Conservation (phyloP, 2,888 invertebrate species). For the Ptilodon capucinus region DNA sequence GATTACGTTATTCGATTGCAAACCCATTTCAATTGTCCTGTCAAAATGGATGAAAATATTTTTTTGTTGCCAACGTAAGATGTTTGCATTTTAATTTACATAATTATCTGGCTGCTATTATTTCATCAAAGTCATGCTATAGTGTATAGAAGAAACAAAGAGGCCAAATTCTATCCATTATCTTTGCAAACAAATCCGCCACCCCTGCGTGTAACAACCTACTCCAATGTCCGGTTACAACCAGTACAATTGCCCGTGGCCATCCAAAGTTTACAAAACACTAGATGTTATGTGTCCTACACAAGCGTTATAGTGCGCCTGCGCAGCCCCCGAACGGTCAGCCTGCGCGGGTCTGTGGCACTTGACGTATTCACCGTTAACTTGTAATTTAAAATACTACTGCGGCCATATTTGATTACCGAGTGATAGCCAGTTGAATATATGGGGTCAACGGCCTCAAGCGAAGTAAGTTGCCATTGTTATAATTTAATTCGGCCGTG, state of each 20-base stretch:
- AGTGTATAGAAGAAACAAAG: too few relatives aligned
- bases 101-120: too few relatives aligned
- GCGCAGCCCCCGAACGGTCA: slow-evolving; percentile 32
- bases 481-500: too few relatives aligned
- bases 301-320: slow-evolving; percentile 33
- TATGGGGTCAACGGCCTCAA: slow-evolving; percentile 62
- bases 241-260: slow-evolving; percentile 35
- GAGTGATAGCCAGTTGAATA: slow-evolving; percentile 37
- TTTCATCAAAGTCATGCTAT: too few relatives aligned
- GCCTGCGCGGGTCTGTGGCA: slow-evolving; percentile 16
- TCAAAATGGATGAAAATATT: too few relatives aligned
- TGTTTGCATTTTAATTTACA: too few relatives aligned
- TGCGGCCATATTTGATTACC: neutral
- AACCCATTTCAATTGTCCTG: too few relatives aligned
- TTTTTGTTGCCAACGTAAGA: too few relatives aligned
- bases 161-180: neutral
- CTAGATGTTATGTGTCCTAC: slow-evolving; percentile 36
- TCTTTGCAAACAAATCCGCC: neutral
- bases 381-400: slow-evolving; percentile 1
- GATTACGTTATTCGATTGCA: too few relatives aligned
- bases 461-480: slow-evolving; percentile 45
- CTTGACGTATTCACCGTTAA: slow-evolving; percentile 11
- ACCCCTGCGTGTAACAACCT: neutral
- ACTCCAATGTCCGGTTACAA: slow-evolving; percentile 25
- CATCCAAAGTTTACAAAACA: slow-evolving; percentile 55